Percentiles rank a stretch among this genome's conserved stretches.
phyloP scores from a whole-genome alignment of 1,140 invertebrate species.

The Leptinotarsa undecemlineata region DNA sequence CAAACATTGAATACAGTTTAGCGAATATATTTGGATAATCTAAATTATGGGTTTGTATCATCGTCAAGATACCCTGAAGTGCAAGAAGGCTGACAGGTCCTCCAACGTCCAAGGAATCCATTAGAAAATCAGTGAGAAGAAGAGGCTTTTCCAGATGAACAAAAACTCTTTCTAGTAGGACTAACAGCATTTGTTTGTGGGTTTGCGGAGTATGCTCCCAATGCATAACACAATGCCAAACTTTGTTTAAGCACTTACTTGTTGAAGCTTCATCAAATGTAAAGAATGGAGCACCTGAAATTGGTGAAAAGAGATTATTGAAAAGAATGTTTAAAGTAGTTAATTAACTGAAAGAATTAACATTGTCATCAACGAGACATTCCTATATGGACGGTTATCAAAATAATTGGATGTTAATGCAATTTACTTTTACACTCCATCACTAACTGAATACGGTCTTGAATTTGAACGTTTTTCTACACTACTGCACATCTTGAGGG shows the following conservation, averaged over 20 bases:
- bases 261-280: constrained; percentile 48
- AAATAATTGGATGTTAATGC: no score
- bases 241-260: constrained; percentile 62
- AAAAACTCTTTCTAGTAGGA: constrained; percentile 82
- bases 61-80: constrained; percentile 88
- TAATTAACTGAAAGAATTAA: no score
- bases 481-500: no score
- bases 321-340: no score
- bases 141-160: constrained; percentile 80
- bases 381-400: no score
- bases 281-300: constrained; percentile 32
- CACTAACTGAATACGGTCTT: no score
- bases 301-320: constrained; percentile 12
- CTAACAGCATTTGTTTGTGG: constrained; percentile 77
- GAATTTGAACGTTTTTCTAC: no score
- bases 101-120: constrained; percentile 84
- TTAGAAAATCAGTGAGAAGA: constrained; percentile 88
- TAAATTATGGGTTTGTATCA: constrained; percentile 91
- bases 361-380: no score
- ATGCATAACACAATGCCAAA: constrained; percentile 73
- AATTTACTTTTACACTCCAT: no score
- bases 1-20: constrained; percentile 91
- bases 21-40: constrained; percentile 95
- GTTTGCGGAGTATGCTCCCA: constrained; percentile 67
- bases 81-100: constrained; percentile 86